phyloP scores from a whole-genome alignment of 2,888 invertebrate genomes.

The Drosophila rubida region DNA sequence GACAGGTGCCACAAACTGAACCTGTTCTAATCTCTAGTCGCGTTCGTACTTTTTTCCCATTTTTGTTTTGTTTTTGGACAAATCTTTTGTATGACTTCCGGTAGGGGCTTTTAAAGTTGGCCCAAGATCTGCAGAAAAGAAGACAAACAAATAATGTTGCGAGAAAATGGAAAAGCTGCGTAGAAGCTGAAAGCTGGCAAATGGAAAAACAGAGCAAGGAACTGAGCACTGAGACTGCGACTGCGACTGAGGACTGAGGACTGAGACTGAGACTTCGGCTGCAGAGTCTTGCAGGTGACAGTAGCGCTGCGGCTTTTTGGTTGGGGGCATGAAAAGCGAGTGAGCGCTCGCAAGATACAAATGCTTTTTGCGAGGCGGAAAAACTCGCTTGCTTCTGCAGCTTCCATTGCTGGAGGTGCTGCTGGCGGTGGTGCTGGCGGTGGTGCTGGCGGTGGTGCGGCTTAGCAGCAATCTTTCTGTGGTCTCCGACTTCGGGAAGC shows the following conservation, averaged over 20 bases:
- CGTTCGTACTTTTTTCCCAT: not conserved
- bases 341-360: conserved; percentile 55
- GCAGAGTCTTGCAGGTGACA: conserved; percentile 45
- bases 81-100: conserved; percentile 15
- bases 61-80: conserved; percentile 15
- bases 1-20: conserved; percentile 12
- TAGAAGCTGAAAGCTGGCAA: conserved; percentile 4
- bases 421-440: conserved; percentile 1
- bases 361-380: conserved; percentile 33
- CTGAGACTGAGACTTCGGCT: not conserved
- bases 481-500: conserved; percentile 45
- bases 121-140: conserved; percentile 5
- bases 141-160: conserved; percentile 19
- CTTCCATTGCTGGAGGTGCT: conserved; percentile 13
- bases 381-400: conserved; percentile 47
- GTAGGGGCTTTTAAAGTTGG: not conserved
- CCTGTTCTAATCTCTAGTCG: conserved; percentile 18
- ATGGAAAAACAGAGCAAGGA: not conserved
- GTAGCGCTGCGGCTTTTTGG: conserved; percentile 48
- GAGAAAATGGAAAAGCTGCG: conserved; percentile 52
- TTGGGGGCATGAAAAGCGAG: conserved; percentile 63
- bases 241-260: not conserved
- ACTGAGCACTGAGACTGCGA: not conserved
- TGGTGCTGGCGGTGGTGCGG: conserved; percentile 18
- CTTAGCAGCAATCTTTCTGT: conserved; percentile 59